Base-by-base conservation (phyloP, 2,888 invertebrate species). In the Netelia virgata region DNA sequence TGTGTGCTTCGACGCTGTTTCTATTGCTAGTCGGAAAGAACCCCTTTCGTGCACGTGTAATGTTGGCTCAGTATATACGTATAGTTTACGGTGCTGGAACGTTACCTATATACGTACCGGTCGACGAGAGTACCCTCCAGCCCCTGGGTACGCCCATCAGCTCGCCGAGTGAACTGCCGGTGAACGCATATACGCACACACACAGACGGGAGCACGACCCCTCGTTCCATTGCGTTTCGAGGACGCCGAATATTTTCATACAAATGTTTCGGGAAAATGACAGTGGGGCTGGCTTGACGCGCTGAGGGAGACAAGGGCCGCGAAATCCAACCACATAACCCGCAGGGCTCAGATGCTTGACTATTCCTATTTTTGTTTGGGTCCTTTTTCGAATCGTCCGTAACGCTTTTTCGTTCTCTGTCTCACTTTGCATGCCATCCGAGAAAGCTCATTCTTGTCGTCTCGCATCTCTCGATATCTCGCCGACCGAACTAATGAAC, bases 201-300 rank as follows among this genome's bases (percentile, higher is more conserved):
- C 57, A 57, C 43, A 20, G 63, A 64, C 53, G 57, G 41, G 43
- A 77, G 66, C 83, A 75, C 76, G 36, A 36, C 74, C 55, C 64
- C 16, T 9, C 79, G 41, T 61, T 73, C 78, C 84, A 76, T 59
- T 68, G 86, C 74, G 84, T 85, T 82, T 85, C 82, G 78, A 84
- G 75, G 76, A 82, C 55, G 81, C 79, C 72, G 89, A 88, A 91
- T 90, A 90, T 91, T 91, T 91, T 90, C 91, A 90, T 90, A 90
- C 91, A 91, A 91, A 90, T 90, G 90, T 90, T 88, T 88, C 83
- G 84, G 88, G 89, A 88, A 91, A 90, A 90, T 88, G 89, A 88
- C 89, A 87, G 86, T 68, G 78, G 74, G 75, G 73, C 64, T 55
- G 84, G 80, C 73, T 68, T 68, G 82, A 57, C 18, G 68, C 50